Evolutionary conservation across 2,797 vertebrate genomes (phyloP).

Genomic region (Denticeps clupeoides): DNA sequence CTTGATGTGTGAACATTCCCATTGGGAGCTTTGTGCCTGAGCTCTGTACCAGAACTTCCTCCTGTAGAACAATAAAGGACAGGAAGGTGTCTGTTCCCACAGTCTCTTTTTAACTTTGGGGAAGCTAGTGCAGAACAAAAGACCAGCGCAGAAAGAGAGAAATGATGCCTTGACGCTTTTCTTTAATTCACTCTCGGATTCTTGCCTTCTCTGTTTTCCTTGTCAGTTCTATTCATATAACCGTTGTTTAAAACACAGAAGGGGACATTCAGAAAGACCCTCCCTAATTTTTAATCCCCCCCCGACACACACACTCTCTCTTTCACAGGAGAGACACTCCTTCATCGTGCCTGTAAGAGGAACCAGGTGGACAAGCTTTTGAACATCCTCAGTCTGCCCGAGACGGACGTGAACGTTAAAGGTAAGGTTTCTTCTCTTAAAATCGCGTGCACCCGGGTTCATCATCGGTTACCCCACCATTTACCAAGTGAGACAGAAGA

Average conservation of each 20-base stretch:
- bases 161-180: conserved; percentile 11
- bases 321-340: conserved; percentile 78
- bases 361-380: conserved; percentile 85
- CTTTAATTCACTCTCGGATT: background rate
- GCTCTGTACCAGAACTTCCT: conserved; percentile 61
- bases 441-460: conserved; percentile 16
- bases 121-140: conserved; percentile 19
- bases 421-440: conserved; percentile 64
- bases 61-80: conserved; percentile 45
- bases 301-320: conserved; percentile 18
- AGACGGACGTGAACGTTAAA: conserved; percentile 80
- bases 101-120: conserved; percentile 12
- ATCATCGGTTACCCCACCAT: no score
- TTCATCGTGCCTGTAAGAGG: conserved; percentile 85
- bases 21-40: conserved; percentile 56
- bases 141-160: no score
- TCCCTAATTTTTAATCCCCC: conserved; percentile 45
- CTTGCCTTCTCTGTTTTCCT: background rate
- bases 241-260: conserved; percentile 22
- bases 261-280: conserved; percentile 50
- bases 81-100: conserved; percentile 29
- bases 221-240: no score
- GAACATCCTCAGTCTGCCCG: conserved; percentile 73
- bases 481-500: no score
- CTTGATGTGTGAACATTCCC: conserved; percentile 55